Base-by-base conservation (phyloP, 2,888 invertebrate species). In the Lepidochitona cinerea region DNA sequence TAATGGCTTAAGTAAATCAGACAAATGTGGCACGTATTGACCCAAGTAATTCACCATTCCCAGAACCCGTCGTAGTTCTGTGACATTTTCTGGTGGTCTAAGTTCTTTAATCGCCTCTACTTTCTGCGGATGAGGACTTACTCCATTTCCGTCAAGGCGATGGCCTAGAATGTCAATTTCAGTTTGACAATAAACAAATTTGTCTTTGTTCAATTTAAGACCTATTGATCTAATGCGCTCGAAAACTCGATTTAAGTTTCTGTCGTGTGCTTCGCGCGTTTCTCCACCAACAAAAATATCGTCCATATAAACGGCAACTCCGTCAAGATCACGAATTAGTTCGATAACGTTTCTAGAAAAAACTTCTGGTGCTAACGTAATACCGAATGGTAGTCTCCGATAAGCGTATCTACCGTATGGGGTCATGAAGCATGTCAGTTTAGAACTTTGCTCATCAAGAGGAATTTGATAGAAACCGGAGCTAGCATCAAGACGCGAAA, bases 171-270 rank as follows among this genome's bases (percentile, higher is more conserved):
- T 41, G 41, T 41, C 41, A 9, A 41, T 12, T 41, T 41, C 41
- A 12, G 41, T 41, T 41, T 41, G 41, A 18, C 41, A 41, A 18
- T 49, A 12, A 66, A 59, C 14, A 69, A 49, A 79, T 53, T 82
- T 77, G 12, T 74, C 72, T 29, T 76, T 54, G 70, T 80, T 81
- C 36, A 82, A 71, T 36, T 70, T 70, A 1, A 80, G 41, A 12
- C 76, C 73, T 12, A 74, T 29, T n/a, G 52, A 37, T 26, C 70
- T 23, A 0, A 79, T 66, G 35, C 52, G 64, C 0, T 70, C 33
- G 14, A 79, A 49, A 9, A 75, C 75, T 5, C 35, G 29, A n/a
- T 71, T 37, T 23, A 81, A 71, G 4, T 67, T 33, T n/a, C 26
- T 14, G 37, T 79, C 79, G 59, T 82, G 80, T 26, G 74, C 72